Evolutionary conservation across 2,888 invertebrate species (phyloP), one percentile per base, ranked within the genome.

Genomic region (Pycnomerus fuliginosus): DNA sequence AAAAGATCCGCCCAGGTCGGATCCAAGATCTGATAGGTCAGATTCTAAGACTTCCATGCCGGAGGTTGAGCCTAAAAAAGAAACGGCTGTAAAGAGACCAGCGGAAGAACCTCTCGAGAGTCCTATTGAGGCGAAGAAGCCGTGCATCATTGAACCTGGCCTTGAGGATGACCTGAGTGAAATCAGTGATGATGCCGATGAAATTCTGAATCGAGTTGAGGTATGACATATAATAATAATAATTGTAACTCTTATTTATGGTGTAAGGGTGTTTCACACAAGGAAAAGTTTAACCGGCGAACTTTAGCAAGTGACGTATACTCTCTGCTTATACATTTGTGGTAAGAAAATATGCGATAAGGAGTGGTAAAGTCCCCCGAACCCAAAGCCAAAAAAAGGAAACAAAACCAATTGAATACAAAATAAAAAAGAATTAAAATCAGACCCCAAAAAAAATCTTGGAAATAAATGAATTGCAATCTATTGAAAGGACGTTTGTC

Each of bases 131-230:
- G 38, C 67, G 29, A 81, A 81, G 56, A 80, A 79, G 52, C 52
- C 60, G 1, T 67, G 68, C 60, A 14, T 64, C 48, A 32, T 78
- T 48, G 76, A 80, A 17, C 60, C 65, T 14, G 65, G 66, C 16
- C 73, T 84, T 62, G 76, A 83, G 56, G 80, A 85, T 62, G 85
- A 89, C 67, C 78, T 91, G 8, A 91, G 90, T 69, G 91, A 91
- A 72, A 90, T 91, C 48, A 90, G 90, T 65, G 90, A 90, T 60
- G 90, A 90, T 70, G 89, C 90, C 37, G 90, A 90, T 69, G 91
- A 91, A 61, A 90, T 91, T 62, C 76, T 90, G 2, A 86, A 90
- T 52, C 82, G 85, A 72, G 87, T 85, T 61, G 89, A 90, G 68
- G 74, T 73, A 62, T 62, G 61, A 55, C n/a, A n/a, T 12, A n/a